Evolutionary conservation across 2,888 invertebrate genomes (phyloP).

Genomic region (Chironomus tentans): DNA sequence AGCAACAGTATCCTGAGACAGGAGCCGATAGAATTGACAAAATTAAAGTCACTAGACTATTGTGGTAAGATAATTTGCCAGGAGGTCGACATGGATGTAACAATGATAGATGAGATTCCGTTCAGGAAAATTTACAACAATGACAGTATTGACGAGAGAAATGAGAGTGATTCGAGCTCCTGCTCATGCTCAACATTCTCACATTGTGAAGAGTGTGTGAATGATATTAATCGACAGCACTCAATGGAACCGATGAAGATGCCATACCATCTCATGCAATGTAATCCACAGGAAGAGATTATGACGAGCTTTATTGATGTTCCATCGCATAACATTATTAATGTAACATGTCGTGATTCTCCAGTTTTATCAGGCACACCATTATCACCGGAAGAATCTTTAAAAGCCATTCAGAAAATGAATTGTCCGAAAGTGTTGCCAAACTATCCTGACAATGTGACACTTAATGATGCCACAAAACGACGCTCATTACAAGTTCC

Average conservation of each 20-base stretch:
- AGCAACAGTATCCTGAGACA: slow-evolving; percentile 64
- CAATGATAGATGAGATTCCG: slow-evolving; percentile 23
- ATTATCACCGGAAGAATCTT: slow-evolving; percentile 59
- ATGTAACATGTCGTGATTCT: slow-evolving; percentile 65
- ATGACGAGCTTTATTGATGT: slow-evolving; percentile 39
- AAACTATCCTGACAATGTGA: slow-evolving; percentile 48
- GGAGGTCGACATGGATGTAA: slow-evolving; percentile 38
- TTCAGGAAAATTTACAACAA: background rate
- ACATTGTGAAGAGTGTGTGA: slow-evolving; percentile 31
- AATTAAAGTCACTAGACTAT: slow-evolving; percentile 37
- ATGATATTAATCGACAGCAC: slow-evolving; percentile 44
- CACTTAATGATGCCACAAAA: slow-evolving; percentile 12
- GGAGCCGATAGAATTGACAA: slow-evolving; percentile 65
- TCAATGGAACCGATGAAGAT: slow-evolving; percentile 53
- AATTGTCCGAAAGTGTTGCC: slow-evolving; percentile 81
- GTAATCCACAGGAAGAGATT: slow-evolving; percentile 39
- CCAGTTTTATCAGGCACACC: slow-evolving; percentile 36
- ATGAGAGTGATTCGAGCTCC: slow-evolving; percentile 30
- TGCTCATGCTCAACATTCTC: slow-evolving; percentile 31
- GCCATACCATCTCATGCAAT: slow-evolving; percentile 41
- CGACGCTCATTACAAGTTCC: slow-evolving; percentile 48
- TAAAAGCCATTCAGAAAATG: slow-evolving; percentile 61
- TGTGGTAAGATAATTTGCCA: slow-evolving; percentile 39
- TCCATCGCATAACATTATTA: slow-evolving; percentile 46
- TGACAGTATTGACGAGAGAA: background rate